Conservation (phyloP, 2,888 invertebrate genomes). For the Eupithecia abbreviata region DNA sequence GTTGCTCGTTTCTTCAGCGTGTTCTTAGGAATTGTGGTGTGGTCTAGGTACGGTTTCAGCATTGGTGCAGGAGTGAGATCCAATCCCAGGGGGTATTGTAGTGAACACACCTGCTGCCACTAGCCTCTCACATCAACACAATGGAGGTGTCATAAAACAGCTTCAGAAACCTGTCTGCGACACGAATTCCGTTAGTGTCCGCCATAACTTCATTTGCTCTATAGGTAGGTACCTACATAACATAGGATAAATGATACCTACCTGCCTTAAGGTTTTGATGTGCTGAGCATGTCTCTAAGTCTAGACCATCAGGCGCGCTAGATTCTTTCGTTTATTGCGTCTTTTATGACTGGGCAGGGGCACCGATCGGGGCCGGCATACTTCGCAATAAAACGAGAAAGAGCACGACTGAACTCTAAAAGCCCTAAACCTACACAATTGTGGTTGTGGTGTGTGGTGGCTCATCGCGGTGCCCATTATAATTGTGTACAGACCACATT, state of each 20-base stretch:
- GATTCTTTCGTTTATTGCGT: conserved; percentile 9
- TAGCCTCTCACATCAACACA: conserved; percentile 36
- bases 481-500: neutral
- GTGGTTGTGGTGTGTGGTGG: neutral
- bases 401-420: neutral
- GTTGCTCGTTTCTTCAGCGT: too few relatives aligned
- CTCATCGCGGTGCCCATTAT: neutral
- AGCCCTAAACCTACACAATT: neutral
- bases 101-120: neutral
- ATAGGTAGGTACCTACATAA: neutral
- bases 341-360: neutral
- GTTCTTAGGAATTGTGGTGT: neutral
- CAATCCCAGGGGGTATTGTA: neutral
- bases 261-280: neutral
- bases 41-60: neutral
- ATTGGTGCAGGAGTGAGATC: neutral
- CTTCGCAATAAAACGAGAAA: conserved; percentile 5
- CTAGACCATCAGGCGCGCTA: conserved; percentile 10
- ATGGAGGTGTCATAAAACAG: conserved; percentile 57
- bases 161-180: conserved; percentile 59
- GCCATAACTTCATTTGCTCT: conserved; percentile 44
- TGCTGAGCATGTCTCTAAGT: neutral
- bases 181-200: conserved; percentile 61
- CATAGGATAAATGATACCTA: neutral
- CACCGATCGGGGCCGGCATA: neutral